These are phyloP conservation scores for Ctenodactylus gundi DNA, from an alignment of 2,113 vertebrate genomes.

Conservation along the genomic window DNA sequence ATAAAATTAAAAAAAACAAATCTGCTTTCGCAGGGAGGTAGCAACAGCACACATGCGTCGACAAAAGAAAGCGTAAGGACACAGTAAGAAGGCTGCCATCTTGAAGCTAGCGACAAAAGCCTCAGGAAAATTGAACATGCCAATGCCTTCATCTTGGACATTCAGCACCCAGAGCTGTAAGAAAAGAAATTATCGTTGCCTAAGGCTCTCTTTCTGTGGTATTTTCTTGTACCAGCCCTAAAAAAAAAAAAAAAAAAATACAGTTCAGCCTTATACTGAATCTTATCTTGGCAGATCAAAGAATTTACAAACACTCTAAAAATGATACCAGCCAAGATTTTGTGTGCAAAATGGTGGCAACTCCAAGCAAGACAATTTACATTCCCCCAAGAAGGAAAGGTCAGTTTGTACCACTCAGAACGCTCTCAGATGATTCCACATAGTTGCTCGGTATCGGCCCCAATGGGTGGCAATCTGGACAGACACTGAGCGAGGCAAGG, in stretches of 20 bases:
- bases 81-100: not conserved
- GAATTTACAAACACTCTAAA: not conserved
- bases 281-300: not conserved
- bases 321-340: not conserved
- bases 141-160: no score
- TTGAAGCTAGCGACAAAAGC: not conserved
- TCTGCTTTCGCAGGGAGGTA: not conserved
- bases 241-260: not conserved
- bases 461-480: not conserved
- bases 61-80: not conserved
- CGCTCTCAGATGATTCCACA: not conserved
- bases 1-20: not conserved
- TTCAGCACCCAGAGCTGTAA: not conserved
- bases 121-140: not conserved
- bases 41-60: accelerated
- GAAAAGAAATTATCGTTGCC: not conserved
- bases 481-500: not conserved
- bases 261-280: not conserved
- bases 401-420: not conserved
- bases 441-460: not conserved
- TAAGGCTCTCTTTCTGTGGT: not conserved
- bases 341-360: not conserved
- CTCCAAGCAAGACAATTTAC: no score
- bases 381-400: not conserved
- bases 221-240: not conserved